Evolutionary conservation across 1,140 invertebrate genomes (phyloP).

Genomic region (Pseudomyrmex pallidus): DNA sequence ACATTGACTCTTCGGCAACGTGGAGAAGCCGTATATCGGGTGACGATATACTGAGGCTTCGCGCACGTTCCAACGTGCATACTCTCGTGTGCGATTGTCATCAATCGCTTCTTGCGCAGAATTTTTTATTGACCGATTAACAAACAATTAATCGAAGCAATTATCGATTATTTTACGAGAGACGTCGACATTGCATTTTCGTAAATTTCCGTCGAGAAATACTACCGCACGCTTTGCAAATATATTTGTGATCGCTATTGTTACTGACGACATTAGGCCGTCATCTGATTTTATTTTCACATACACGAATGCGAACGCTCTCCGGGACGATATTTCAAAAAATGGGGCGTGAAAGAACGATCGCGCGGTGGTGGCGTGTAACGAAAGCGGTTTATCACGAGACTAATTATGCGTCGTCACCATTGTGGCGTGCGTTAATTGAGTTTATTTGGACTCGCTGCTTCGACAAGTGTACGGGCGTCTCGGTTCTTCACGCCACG

Average conservation of each 20-base stretch:
- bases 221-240: neutral
- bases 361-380: neutral
- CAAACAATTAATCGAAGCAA: neutral
- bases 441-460: conserved; percentile 35
- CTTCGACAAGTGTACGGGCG: neutral
- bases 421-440: conserved; percentile 10
- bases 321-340: neutral
- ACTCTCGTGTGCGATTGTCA: conserved; percentile 39
- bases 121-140: neutral
- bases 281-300: conserved; percentile 55
- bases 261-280: conserved; percentile 36
- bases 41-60: conserved; percentile 62
- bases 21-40: conserved; percentile 65
- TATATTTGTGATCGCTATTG: neutral
- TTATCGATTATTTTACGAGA: too few species aligned
- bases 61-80: conserved; percentile 45
- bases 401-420: conserved; percentile 22
- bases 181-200: conserved; percentile 4
- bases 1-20: conserved; percentile 23
- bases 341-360: neutral
- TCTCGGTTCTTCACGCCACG: neutral
- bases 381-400: conserved; percentile 8
- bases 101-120: conserved; percentile 50
- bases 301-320: neutral
- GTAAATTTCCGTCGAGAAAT: too few species aligned